These are phyloP conservation scores for Idaea biselata DNA, from an alignment of 2,888 invertebrate species.

Conservation along the genomic window DNA sequence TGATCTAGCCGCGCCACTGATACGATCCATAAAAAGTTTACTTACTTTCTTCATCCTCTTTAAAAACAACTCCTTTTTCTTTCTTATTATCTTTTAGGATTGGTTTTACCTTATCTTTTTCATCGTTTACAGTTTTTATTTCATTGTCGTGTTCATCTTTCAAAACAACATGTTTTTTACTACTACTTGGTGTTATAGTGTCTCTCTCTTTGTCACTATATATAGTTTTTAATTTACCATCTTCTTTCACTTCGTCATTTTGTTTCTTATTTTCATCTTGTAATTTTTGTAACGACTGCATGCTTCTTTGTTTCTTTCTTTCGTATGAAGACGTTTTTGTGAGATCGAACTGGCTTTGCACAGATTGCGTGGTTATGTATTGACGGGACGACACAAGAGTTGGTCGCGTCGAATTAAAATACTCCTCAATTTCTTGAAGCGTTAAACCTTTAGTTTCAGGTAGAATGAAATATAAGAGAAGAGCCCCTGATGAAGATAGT, in stretches of 20 bases:
- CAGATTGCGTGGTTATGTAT: conserved; percentile 33
- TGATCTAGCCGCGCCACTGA: no score
- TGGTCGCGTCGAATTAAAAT: conserved; percentile 76
- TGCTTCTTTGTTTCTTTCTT: not conserved
- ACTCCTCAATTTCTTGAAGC: conserved; percentile 84
- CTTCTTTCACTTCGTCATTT: not conserved
- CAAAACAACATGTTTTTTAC: conserved; percentile 13
- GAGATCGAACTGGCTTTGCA: not conserved
- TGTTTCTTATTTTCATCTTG: not conserved
- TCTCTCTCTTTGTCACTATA: not conserved
- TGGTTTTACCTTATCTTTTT: no score
- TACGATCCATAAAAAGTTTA: no score
- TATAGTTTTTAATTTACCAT: not conserved
- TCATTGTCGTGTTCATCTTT: not conserved
- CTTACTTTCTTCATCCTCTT: no score
- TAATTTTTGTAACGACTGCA: not conserved
- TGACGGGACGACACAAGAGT: conserved; percentile 58
- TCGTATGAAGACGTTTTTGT: not conserved
- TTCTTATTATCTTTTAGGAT: no score
- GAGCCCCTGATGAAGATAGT: conserved; percentile 52
- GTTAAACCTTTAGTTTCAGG: conserved; percentile 83
- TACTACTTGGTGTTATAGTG: not conserved
- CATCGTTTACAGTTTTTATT: no score
- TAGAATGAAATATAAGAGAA: conserved; percentile 78
- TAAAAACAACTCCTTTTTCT: no score